A percentile compares a stretch with the other conserved stretches of the same genome.
Evolutionary conservation across 2,888 invertebrate genomes (phyloP).

Genomic region (Mycalesis mineus): DNA sequence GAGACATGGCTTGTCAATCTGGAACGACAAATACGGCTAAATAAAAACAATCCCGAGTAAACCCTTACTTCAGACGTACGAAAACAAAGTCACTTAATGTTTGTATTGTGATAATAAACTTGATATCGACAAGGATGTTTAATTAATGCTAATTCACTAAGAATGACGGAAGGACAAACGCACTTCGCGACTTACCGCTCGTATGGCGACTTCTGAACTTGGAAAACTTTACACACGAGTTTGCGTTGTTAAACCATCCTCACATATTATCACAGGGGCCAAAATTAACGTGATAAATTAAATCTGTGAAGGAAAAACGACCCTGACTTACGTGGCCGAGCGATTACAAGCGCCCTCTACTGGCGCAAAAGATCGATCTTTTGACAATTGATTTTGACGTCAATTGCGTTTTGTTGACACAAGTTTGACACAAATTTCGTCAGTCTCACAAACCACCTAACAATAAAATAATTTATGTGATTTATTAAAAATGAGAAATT

Average conservation of each 20-base stretch:
- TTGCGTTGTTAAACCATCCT: constrained; percentile 59
- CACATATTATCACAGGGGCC: constrained; percentile 58
- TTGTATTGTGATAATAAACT: constrained; percentile 52
- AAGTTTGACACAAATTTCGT: too few relatives aligned
- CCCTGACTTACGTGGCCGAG: constrained; percentile 78
- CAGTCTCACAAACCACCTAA: too few relatives aligned
- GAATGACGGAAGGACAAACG: constrained; percentile 60
- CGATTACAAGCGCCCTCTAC: constrained; percentile 71
- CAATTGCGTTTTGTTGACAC: constrained; percentile 35
- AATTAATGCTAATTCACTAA: constrained; percentile 68
- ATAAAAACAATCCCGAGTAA: background rate
- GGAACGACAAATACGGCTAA: constrained; percentile 44
- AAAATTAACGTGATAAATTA: constrained; percentile 60
- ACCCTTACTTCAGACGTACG: constrained; percentile 8
- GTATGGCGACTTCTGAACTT: constrained; percentile 47
- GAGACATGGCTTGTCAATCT: constrained; percentile 72
- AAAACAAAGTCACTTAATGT: constrained; percentile 35
- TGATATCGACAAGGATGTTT: constrained; percentile 52
- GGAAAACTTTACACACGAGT: constrained; percentile 52
- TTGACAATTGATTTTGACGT: constrained; percentile 59
- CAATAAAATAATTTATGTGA: background rate
- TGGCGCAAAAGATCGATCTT: constrained; percentile 49
- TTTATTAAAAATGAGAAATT: too few relatives aligned
- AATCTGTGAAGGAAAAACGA: constrained; percentile 67
- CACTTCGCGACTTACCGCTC: constrained; percentile 54